Base-by-base conservation (phyloP, 1,140 invertebrate species). In the Orchestia grillus region DNA sequence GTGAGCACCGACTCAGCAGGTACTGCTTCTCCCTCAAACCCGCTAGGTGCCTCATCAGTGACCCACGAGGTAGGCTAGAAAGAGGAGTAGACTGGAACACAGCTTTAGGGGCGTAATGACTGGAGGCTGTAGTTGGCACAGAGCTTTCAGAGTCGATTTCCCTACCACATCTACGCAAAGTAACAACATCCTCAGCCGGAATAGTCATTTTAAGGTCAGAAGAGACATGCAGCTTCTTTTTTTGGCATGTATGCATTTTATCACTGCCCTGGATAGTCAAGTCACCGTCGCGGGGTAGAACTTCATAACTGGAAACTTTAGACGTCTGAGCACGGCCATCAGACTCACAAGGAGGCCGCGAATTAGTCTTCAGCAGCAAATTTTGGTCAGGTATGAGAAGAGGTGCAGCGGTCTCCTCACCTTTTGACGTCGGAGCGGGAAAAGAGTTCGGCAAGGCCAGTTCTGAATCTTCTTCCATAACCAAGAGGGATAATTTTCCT, bases 1-100 rank as follows among this genome's bases (percentile, higher is more conserved):
- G 43, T 28, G 15, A 28, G 11, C 42, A 0, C 36, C 4, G 88
- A 44, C 28, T 28, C 92, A 23, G 92, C 43, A 94, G 92, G 40
- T 94, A 45, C 44, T 94, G 92, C 44, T 94, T 94, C 40, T 47
- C 44, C 43, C 44, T 94, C 36, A 94, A 40, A n/a, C 44, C 92
- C 11, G 40, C 92, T 6, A 94, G 44, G 40, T 94, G 92, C 1
- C 44, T 6, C 92, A 94, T 94, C 3, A 94, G 92, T 16, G 92
- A 94, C 11, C 92, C 43, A 45, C 44, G 44, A 15, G 92, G 92
- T 8, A 94, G 92, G 92, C 92, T 44, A 0, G 92, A 94, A 0
- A 94, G 44, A 40, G 92, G 92, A n/a, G 92, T 94, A 40, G 92
- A 94, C 36, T 42, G n/a, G 36, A 41, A 90, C 28, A 28, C 11